phyloP scores from a whole-genome alignment of 2,797 vertebrate species.

The Coluber constrictor region DNA sequence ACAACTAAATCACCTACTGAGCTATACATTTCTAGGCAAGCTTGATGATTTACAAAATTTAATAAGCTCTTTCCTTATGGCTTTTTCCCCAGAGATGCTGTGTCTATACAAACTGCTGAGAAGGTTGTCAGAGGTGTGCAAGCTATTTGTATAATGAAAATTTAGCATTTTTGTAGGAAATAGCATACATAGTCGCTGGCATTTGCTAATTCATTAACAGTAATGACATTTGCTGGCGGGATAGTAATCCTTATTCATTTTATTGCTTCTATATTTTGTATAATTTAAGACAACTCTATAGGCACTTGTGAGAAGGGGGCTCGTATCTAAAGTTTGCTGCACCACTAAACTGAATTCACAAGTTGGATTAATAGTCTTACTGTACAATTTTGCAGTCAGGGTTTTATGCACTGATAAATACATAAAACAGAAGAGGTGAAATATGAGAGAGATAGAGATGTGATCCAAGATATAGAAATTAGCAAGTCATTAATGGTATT shows the following conservation, averaged over 20 bases:
- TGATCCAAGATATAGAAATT: background rate
- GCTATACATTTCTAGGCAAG: constrained; percentile 55
- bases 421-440: background rate
- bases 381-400: background rate
- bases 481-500: background rate
- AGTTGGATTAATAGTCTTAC: background rate
- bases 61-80: constrained; percentile 54
- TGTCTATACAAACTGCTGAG: constrained; percentile 48
- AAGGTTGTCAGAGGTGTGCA: constrained; percentile 54
- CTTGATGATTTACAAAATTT: constrained; percentile 67
- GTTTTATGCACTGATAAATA: background rate
- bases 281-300: background rate
- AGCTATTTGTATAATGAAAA: constrained; percentile 49
- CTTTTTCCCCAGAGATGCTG: constrained; percentile 40
- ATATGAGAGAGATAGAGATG: background rate
- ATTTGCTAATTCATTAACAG: constrained; percentile 60
- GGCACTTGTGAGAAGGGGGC: background rate
- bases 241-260: constrained; percentile 18
- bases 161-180: constrained; percentile 33
- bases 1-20: constrained; percentile 57
- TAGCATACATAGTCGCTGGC: constrained; percentile 29
- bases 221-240: constrained; percentile 46
- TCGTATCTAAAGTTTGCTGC: background rate
- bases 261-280: background rate
- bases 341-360: background rate